Base-by-base conservation (phyloP, 2,797 vertebrate genomes). In the Tenualosa ilisha region DNA sequence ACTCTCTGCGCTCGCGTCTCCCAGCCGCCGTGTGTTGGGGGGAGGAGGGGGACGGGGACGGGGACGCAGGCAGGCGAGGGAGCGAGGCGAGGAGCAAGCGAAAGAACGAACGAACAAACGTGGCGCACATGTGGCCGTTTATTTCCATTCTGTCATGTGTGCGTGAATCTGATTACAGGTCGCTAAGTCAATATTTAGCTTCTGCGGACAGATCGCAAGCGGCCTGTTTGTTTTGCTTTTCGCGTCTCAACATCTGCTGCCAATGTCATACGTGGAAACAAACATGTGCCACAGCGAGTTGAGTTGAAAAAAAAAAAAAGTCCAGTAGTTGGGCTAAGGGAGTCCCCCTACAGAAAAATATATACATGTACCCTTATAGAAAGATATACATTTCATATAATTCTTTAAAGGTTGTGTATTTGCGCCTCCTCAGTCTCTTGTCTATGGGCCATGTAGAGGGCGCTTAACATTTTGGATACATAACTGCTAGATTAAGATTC, bases 151-250 rank as follows among this genome's bases (percentile, higher is more conserved):
- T 94, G 93, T 95, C 92, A 92, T 94, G 93, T 94, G 92, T 93
- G 72, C 92, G 93, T 89, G 89, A 95, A 96, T 94, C 93, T 95
- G 95, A 96, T 96, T 96, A 96, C 94, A 95, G 95, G 94, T 95
- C 93, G 89, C 94, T 94, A 94, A 95, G 95, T 95, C 94, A 95
- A 95, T 95, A 95, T 96, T 96, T 96, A 95, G 93, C 94, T 94
- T 95, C 93, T 95, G 95, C 88, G 93, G 95, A 95, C 90, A 85
- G 92, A 93, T 92, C 93, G 86, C 92, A 91, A 85, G 89, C 84
- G 89, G 89, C 86, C 88, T 89, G 95, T 95, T 95, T 95, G 95
- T 95, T 96, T 95, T 93, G 89, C 91, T 89, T 89, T 87, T 91
- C 86, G 85, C 88, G 82, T 86, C 83, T 84, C 90, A 91, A 93